These are phyloP conservation scores for Gadopsis marmoratus DNA, from an alignment of 2,797 vertebrate genomes.

Conservation along the genomic window DNA sequence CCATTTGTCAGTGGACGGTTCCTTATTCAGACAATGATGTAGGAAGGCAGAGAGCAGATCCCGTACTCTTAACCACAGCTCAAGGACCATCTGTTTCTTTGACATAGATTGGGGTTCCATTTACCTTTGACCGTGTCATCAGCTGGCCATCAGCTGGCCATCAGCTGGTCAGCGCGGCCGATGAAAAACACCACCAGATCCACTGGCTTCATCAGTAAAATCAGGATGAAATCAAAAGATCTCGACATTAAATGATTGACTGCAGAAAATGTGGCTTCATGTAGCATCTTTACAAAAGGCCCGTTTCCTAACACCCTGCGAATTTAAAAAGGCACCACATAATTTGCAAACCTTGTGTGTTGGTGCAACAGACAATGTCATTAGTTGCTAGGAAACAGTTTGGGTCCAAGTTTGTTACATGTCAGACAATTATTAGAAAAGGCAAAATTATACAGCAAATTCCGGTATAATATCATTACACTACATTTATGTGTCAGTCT, in stretches of 20 bases:
- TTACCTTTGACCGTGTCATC: slow-evolving; percentile 7
- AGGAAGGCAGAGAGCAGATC: slow-evolving; percentile 23
- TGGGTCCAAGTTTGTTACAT: neutral
- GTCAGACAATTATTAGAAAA: neutral
- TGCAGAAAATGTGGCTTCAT: neutral
- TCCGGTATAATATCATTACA: neutral
- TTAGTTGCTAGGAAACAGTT: slow-evolving; percentile 4
- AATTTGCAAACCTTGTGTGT: neutral
- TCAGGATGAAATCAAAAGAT: slow-evolving; percentile 4
- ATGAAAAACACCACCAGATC: neutral
- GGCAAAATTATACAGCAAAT: neutral
- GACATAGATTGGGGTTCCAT: slow-evolving; percentile 37
- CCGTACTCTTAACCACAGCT: slow-evolving; percentile 42
- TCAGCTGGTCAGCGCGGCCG: neutral
- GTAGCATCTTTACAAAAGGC: neutral
- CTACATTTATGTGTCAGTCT: slow-evolving; percentile 8
- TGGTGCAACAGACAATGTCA: neutral
- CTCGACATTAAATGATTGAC: neutral
- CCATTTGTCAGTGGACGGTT: slow-evolving; percentile 41
- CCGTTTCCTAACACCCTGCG: neutral
- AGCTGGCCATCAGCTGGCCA: neutral
- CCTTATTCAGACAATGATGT: slow-evolving; percentile 36
- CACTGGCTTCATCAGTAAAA: slow-evolving; percentile 7
- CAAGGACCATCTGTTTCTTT: slow-evolving; percentile 39
- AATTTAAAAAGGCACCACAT: neutral